Base-by-base conservation (phyloP, 1,140 invertebrate genomes). In the Holcopasites calliopsidis region DNA sequence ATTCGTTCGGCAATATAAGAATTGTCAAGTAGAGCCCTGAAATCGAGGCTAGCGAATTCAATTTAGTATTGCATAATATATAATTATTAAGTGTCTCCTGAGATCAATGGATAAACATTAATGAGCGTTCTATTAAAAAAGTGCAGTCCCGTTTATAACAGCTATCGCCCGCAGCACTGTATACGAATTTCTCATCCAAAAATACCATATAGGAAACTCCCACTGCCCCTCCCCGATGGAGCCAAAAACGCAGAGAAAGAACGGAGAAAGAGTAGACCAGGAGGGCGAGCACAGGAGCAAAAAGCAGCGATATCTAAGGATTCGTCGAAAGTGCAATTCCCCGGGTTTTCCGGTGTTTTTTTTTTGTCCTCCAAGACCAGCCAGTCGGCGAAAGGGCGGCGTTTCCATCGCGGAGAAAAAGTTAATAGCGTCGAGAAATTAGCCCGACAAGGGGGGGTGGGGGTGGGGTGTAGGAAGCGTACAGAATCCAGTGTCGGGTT, bases 401-500 rank as follows among this genome's bases (percentile, higher is more conserved):
- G 73, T 69, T 64, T 76, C 75, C 62, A 76, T 38, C 42, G 60
- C 38, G 1, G 60, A 75, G 74, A 84, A 89, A 90, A 90, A 88
- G 86, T 86, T 90, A 90, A 90, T 88, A 89, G 88, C 83, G 74
- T 79, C 62, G 83, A 83, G 82, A 87, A 89, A 90, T 90, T 89
- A 90, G 86, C 87, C 83, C 80, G 84, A 80, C 81, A 68, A 77
- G 84, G 79, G 77, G 77, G 77, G 57, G 77, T 60, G 26, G 66
- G 62, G 76, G 82, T 1, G 7, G 26, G 35, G 4, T 26, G 38
- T 0, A 47, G 11, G 42, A 60, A 26, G n/a, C 57, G 7, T 16
- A 18, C 13, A 60, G 57, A 35, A 38, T 58, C 33, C 33, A 60
- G 35, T 13, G 57, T 28, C n/a, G 44, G n/a, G 44, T 5, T 18